phyloP scores from a whole-genome alignment of 1,140 invertebrate species.

The Riptortus pedestris region DNA sequence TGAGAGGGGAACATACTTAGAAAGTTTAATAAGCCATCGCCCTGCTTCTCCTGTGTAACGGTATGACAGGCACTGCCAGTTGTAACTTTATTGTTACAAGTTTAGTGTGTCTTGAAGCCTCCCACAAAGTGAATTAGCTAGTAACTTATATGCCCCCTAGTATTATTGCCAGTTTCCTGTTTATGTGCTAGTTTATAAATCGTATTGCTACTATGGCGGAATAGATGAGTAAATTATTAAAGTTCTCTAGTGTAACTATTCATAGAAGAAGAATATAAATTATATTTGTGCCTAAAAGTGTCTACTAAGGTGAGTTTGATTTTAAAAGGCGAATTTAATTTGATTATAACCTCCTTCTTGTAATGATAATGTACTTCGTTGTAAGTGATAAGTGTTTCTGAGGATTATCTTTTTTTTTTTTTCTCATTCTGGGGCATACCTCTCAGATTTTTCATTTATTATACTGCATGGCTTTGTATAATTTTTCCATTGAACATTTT shows the following conservation, averaged over 20 bases:
- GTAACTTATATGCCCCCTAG: not conserved
- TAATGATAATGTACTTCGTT: not conserved
- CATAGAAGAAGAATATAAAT: not conserved
- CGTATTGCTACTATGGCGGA: constrained; percentile 4
- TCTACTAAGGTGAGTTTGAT: not conserved
- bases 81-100: not conserved
- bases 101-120: not conserved
- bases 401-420: not conserved
- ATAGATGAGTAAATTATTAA: constrained; percentile 9
- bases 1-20: constrained; percentile 12
- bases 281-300: not conserved
- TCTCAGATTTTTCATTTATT: too few relatives aligned
- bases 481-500: too few relatives aligned
- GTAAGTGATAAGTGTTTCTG: not conserved
- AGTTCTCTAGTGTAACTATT: not conserved
- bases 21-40: constrained; percentile 21
- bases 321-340: not conserved
- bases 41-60: constrained; percentile 18
- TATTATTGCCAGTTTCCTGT: not conserved
- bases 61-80: constrained; percentile 16
- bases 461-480: too few relatives aligned
- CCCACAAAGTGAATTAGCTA: too few relatives aligned
- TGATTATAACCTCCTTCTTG: not conserved
- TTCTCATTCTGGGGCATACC: too few relatives aligned
- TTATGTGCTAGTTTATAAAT: not conserved